Percentiles rank a stretch among this genome's conserved stretches.
These are phyloP conservation scores for Cynoglossus semilaevis DNA, from an alignment of 2,113 vertebrate genomes.

Conservation along the genomic window DNA sequence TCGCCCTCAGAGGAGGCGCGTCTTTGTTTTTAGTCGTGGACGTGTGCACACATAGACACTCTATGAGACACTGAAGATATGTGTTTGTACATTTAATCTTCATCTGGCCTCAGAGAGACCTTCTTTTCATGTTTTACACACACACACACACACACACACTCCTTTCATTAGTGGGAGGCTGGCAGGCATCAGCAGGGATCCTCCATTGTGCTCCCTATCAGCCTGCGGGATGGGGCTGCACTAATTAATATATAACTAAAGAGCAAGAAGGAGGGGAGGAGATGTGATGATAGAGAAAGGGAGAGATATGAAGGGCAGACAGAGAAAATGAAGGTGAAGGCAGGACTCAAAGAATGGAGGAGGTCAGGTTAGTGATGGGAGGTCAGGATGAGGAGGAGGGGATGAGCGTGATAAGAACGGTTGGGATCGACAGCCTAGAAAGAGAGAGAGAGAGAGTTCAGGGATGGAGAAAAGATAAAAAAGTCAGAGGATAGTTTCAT, in stretches of 20 bases:
- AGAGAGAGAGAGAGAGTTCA: conserved; percentile 4
- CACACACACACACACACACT: conserved; percentile 27
- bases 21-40: conserved; percentile 51
- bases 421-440: conserved; percentile 26
- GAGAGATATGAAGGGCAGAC: conserved; percentile 18
- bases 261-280: conserved; percentile 56
- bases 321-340: conserved; percentile 12
- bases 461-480: conserved; percentile 3
- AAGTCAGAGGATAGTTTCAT: conserved; percentile 1
- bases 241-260: conserved; percentile 77
- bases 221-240: conserved; percentile 58
- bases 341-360: conserved; percentile 23
- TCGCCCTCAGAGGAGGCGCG: conserved; percentile 24
- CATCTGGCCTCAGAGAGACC: conserved; percentile 28
- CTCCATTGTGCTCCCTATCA: conserved; percentile 70
- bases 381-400: conserved; percentile 43
- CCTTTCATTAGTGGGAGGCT: conserved; percentile 62
- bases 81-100: conserved; percentile 42
- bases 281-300: conserved; percentile 47
- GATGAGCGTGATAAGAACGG: conserved; percentile 30
- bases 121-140: conserved; percentile 34
- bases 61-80: conserved; percentile 37
- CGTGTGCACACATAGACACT: conserved; percentile 33
- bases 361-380: conserved; percentile 28
- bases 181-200: conserved; percentile 64